phyloP scores from a whole-genome alignment of 35 echinoderm and acorn worm genomes.

The Stichopus chloronotus region DNA sequence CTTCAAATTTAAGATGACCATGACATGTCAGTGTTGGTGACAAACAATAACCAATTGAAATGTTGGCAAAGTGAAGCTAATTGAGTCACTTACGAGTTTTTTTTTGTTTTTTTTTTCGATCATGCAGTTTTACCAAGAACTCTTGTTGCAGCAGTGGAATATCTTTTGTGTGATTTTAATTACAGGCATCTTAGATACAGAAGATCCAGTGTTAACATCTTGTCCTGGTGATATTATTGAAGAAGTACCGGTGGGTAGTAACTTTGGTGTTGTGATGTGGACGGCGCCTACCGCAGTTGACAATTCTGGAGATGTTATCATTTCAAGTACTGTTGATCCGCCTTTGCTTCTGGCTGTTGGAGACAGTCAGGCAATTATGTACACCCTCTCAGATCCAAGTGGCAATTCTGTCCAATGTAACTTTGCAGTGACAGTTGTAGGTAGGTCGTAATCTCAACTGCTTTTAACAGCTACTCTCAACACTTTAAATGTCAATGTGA shows the following conservation, averaged over 20 bases:
- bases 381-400: neutral
- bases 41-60: too few relatives aligned
- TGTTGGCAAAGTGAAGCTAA: too few relatives aligned
- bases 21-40: too few relatives aligned
- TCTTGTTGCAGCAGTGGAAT: too few relatives aligned
- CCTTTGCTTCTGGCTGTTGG: neutral
- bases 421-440: neutral
- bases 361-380: neutral
- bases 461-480: neutral
- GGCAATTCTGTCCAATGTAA: neutral
- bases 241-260: neutral
- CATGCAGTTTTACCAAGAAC: too few relatives aligned
- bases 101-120: too few relatives aligned
- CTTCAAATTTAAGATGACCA: too few relatives aligned
- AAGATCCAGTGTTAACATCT: neutral
- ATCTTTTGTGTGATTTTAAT: neutral
- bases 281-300: conserved; percentile 60
- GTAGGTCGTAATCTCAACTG: neutral
- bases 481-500: too few relatives aligned
- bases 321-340: neutral
- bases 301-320: conserved; percentile 15
- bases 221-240: conserved; percentile 46
- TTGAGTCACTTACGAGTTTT: too few relatives aligned
- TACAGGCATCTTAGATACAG: conserved; percentile 23
- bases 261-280: conserved; percentile 24